Evolutionary conservation across 1,140 invertebrate species (phyloP), one percentile per base, ranked within the genome.

Genomic region (Polypedilum pembai): DNA sequence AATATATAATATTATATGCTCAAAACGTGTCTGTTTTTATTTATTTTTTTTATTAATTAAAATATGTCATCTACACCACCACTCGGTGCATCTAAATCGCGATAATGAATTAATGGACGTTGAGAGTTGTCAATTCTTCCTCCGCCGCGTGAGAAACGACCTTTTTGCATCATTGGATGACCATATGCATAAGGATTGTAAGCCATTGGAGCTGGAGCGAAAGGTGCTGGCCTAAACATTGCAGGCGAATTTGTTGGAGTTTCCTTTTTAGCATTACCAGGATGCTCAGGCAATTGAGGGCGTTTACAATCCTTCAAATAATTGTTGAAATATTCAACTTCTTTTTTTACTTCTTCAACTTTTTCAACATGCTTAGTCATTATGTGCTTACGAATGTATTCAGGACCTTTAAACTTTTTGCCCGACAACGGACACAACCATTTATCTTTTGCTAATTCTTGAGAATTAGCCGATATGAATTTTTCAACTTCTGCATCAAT

Each of bases 361-460:
- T 98, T 98, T 78, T 99, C 98, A 0, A 83, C 89, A 80, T 99
- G 96, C 80, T 99, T 99, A 81, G 98, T 98, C 77, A 96, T 93
- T 66, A 99, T 98, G 81, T 99, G 98, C 81, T 99, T 99, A 41
- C 95, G 89, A 12, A 99, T 96, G 84, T 98, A 99, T 80, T 99
- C 97, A 0, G 98, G 96, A 0, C 96, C 98, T 83, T 99, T 99
- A 83, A 99, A 99, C 81, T 99, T 99, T 81, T 99, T 99, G 0
- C 96, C 97, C 75, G 95, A 98, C 0, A 99, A 84, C 0, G 98
- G 97, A 85, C 98, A 99, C 24, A 99, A 82, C 96, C 97, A 99
- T 78, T 99, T 99, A 79, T 99, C 97, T 79, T 98, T 97, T 0
- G 92, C 91, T 20, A 99, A 78, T 83, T 99, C 97, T 79, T 98